Evolutionary conservation across 2,888 invertebrate genomes (phyloP), one percentile per base, ranked within the genome.

Genomic region (Torymus auratus): DNA sequence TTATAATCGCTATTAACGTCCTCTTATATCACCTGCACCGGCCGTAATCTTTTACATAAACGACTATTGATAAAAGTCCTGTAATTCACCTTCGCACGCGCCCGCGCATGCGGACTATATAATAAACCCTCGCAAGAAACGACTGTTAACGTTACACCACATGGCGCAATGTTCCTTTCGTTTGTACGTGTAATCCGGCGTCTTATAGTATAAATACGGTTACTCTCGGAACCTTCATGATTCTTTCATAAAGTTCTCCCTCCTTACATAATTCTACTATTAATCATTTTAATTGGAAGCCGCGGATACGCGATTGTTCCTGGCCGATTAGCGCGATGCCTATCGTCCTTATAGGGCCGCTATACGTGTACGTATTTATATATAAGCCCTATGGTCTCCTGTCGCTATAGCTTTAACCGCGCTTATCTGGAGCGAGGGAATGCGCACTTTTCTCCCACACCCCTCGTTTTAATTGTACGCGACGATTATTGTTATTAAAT

Each of bases 211-310:
- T 12, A 10, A 17, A 28, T 56, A 65, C 75, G 53, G 52, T 68
- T 58, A 28, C 28, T 28, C 65, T 41, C 64, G 64, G 41, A 41
- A 41, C 41, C 41, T 74, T 74, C 75, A 80, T 80, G 75, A 75
- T 64, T 80, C 65, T 80, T 75, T 75, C 70, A 75, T 75, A 75
- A 74, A 62, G 10, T 52, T 53, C 60, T 28, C 14, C 17, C 17
- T 3, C 50, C 55, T 68, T 60, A 70, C 72, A 77, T 78, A 80
- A 70, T 70, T 80, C 52, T 56, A 61, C 71, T 69, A 80, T 80
- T 78, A 82, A 80, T 82, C 80, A 80, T 80, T 80, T 82, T 82
- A 82, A 77, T 80, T 82, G 77, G 77, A 68, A 71, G 60, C 17
- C 80, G 64, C 41, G 76, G 71, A 80, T 79, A 60, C 65, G 60